Evolutionary conservation across 1,140 invertebrate genomes (phyloP).

Genomic region (Campoletis sonorensis): DNA sequence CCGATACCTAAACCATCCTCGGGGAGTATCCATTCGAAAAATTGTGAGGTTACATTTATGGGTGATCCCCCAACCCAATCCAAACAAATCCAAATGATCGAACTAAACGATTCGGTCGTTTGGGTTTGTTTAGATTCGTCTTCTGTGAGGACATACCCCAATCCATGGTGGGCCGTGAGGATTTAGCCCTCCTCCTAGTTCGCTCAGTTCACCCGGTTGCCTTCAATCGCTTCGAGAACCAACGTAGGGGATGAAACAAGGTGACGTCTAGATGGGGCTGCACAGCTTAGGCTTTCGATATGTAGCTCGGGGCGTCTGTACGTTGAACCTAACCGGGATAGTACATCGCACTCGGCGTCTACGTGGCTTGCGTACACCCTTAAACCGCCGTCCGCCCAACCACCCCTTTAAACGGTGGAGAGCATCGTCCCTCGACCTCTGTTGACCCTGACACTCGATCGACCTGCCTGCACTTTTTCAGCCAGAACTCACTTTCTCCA

Average conservation of each 20-base stretch:
- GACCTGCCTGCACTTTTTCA: not conserved
- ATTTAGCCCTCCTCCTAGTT: not conserved
- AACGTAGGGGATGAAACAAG: not conserved
- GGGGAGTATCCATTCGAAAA: too few species aligned
- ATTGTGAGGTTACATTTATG: too few species aligned
- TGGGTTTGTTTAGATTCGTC: too few species aligned
- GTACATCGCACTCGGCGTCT: constrained; percentile 33
- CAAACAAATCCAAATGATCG: too few species aligned
- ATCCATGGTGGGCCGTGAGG: too few species aligned
- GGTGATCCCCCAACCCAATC: too few species aligned
- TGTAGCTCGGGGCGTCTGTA: constrained; percentile 48
- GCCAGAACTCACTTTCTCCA: constrained; percentile 3
- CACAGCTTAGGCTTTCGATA: not conserved
- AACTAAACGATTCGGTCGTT: too few species aligned
- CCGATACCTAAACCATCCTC: too few species aligned
- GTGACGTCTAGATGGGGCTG: not conserved
- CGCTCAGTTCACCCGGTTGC: not conserved
- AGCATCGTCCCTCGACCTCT: constrained; percentile 27
- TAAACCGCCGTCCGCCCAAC: not conserved
- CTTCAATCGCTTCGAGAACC: not conserved
- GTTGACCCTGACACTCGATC: constrained; percentile 16
- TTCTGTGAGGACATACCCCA: too few species aligned
- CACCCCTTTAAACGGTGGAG: constrained; percentile 9
- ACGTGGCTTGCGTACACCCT: not conserved
- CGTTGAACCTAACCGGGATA: constrained; percentile 54